Percentiles rank a stretch among this genome's conserved stretches.
Conservation (phyloP, 2,888 invertebrate species). For the Pristionchus japonicus region DNA sequence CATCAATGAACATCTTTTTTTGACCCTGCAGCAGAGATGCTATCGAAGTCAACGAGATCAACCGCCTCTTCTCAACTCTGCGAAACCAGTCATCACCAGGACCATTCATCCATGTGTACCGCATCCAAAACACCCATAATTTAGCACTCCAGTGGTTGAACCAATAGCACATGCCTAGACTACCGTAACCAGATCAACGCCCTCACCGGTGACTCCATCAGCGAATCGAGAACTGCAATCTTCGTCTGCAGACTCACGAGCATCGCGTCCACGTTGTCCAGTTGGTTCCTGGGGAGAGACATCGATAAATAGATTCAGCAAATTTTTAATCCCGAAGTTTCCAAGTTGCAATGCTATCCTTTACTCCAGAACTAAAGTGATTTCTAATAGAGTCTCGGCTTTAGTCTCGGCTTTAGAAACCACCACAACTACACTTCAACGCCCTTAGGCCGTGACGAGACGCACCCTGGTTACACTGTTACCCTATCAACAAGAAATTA, state of each 20-base stretch:
- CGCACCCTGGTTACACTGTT: background rate
- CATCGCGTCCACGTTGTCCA: slow-evolving; percentile 70
- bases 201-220: slow-evolving; percentile 59
- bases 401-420: no score
- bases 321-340: no score
- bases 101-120: background rate
- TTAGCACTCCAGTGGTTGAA: background rate
- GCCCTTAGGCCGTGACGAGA: no score
- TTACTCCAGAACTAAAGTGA: no score
- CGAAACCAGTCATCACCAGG: background rate
- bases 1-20: background rate
- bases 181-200: background rate
- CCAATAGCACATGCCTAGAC: background rate
- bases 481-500: background rate
- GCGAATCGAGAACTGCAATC: slow-evolving; percentile 68
- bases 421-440: no score
- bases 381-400: no score
- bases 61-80: background rate
- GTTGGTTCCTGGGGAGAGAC: slow-evolving; percentile 58
- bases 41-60: background rate
- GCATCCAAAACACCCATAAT: no score
- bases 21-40: no score
- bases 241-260: slow-evolving; percentile 70
- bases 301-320: no score
- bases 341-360: background rate